Base-by-base conservation (phyloP, 2,113 vertebrate species). In the Sturnus vulgaris region DNA sequence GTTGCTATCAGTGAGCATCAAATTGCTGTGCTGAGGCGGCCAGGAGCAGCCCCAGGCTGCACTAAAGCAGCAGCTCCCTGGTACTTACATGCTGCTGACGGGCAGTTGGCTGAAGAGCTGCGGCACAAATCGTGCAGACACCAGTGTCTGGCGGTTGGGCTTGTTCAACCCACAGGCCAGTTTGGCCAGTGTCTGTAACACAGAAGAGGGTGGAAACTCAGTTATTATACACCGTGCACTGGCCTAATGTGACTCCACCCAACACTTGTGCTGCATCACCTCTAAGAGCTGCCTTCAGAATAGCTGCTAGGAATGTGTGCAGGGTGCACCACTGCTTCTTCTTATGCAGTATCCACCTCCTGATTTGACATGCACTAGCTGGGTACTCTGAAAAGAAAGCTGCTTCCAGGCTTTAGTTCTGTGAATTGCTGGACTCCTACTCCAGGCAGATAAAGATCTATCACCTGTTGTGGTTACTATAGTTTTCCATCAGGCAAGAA, bases 111-210 rank as follows among this genome's bases (percentile, higher is more conserved):
- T 98, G 95, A 99, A 99, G 91, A 99, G 99, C 79, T 98, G 97
- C 0, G 98, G 86, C 65, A 99, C 98, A 4, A 98, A 99, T 16
- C 95, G 98, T 6, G 97, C 97, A 31, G 99, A 98, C 47, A 99
- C 56, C 27, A 99, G 73, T 0, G 99, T 99, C 97, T 99, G 99
- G 23, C 98, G 98, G 92, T 99, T 99, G 19, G 99, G 99, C 94
- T 99, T 99, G 97, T 99, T 99, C 82, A 99, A 93, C 49, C 99
- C 99, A 94, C 99, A 99, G 27, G 98, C 98, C 63, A 99, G 97
- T 94, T 99, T 99, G 50, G 99, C 98, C 94, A 99, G 93, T 1
- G 99, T 98, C 99, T 99, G 89, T 59, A 97, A 93, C 28, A 94
- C 16, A 86, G 25, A 90, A 89, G n/a, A 87, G 70, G 77, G 55